Evolutionary conservation across 1,140 invertebrate species (phyloP).

Genomic region (Diorhabda carinulata): DNA sequence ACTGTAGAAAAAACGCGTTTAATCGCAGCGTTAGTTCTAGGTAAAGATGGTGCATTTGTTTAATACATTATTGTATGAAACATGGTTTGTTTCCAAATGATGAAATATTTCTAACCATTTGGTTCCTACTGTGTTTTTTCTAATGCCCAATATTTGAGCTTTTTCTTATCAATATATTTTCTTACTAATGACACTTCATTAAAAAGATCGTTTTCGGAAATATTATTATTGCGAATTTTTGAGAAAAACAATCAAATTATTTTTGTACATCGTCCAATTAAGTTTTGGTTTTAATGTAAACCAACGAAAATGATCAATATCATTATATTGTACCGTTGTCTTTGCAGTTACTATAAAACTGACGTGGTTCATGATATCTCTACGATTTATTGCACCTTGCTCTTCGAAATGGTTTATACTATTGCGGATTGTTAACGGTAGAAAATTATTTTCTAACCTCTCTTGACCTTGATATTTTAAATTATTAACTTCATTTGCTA

Average conservation of each 20-base stretch:
- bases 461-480: too few relatives aligned
- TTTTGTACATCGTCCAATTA: constrained; percentile 13
- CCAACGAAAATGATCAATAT: constrained; percentile 20
- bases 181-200: constrained; percentile 21
- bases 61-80: too few relatives aligned
- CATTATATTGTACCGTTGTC: constrained; percentile 21
- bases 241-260: constrained; percentile 23
- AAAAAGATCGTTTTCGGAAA: constrained; percentile 27
- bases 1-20: too few relatives aligned
- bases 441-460: constrained; percentile 17
- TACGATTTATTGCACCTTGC: constrained; percentile 22
- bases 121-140: too few relatives aligned
- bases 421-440: constrained; percentile 19
- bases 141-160: constrained; percentile 9
- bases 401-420: constrained; percentile 14
- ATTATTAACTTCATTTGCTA: too few relatives aligned
- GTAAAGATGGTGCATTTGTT: too few relatives aligned
- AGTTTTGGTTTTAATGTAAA: constrained; percentile 10
- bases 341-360: constrained; percentile 22
- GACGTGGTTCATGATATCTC: constrained; percentile 22
- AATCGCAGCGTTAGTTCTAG: too few relatives aligned
- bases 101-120: too few relatives aligned
- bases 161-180: constrained; percentile 23
- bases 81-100: too few relatives aligned
- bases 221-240: constrained; percentile 18